phyloP scores from a whole-genome alignment of 1,140 invertebrate genomes.

The Macrotrachela quadricornifera region DNA sequence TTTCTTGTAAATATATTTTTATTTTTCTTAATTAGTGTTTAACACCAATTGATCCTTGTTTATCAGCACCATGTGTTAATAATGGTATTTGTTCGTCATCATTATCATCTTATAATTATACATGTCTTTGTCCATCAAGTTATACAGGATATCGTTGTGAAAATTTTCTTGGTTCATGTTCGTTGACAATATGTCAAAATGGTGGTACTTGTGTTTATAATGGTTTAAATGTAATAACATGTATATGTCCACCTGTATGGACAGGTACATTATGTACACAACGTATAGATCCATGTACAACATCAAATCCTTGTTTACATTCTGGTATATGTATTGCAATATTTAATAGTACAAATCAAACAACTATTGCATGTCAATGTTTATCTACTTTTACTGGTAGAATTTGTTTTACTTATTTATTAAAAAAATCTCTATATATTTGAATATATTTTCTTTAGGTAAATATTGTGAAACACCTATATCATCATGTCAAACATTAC shows the following conservation, averaged over 20 bases:
- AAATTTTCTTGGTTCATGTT: slow-evolving; percentile 7
- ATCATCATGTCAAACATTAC: slow-evolving; percentile 38
- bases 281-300: neutral
- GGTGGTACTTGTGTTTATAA: neutral
- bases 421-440: no score
- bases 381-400: neutral
- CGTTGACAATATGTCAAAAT: neutral
- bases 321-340: slow-evolving; percentile 2
- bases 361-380: neutral
- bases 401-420: slow-evolving; percentile 34
- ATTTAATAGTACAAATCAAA: neutral
- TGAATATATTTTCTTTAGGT: slow-evolving; percentile 9
- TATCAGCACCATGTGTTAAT: slow-evolving; percentile 12
- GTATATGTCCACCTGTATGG: neutral
- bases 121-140: slow-evolving; percentile 2
- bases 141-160: slow-evolving; percentile 5
- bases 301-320: slow-evolving; percentile 8
- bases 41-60: slow-evolving; percentile 41
- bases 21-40: slow-evolving; percentile 34
- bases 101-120: neutral
- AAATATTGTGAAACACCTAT: slow-evolving; percentile 49
- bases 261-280: neutral
- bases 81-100: slow-evolving; percentile 11
- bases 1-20: neutral
- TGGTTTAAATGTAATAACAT: neutral